Evolutionary conservation across 2,797 vertebrate species (phyloP), one percentile per base, ranked within the genome.

Genomic region (Epinephelus coioides): DNA sequence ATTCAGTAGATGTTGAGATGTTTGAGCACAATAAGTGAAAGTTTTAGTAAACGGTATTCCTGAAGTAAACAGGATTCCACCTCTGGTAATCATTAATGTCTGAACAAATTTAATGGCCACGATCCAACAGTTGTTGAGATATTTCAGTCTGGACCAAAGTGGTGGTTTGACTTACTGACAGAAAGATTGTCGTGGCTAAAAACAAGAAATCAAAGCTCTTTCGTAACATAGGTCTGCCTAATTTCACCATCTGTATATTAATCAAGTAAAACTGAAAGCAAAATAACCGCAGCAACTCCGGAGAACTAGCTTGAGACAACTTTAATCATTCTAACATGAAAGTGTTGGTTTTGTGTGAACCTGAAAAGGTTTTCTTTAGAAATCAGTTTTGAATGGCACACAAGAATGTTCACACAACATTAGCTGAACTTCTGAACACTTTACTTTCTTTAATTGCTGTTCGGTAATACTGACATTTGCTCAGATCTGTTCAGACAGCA

Each of bases 301-400:
- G 11, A 55, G 7, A 12, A 30, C 54, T n/a, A 25, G 4, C 44
- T 66, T 46, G 13, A 43, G 57, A 55, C 19, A 18, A 56, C 47
- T 51, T 27, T 11, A 9, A 0, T 6, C 72, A 53, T 53, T 49
- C 30, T 2, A 21, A 34, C 21, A 30, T 40, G 6, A 49, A 3
- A 5, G 6, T 53, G 54, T 17, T 6, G 34, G 34, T 34, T 34
- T 34, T 60, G 10, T 44, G 3, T 19, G 1, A 46, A 6, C 5
- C 8, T 63, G 59, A 59, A 55, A 67, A 25, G 25, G 4, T 63
- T 25, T 62, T 19, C 40, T 61, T 77, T 77, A 43, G 47, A 80
- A 69, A 47, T 43, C 3, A 10, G 17, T 21, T 14, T 14, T 65
- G 25, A 69, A 67, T 62, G 9, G 40, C 34, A 65, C 6, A 1